phyloP scores from a whole-genome alignment of 2,797 vertebrate species.

The Sebastes trivittatus region DNA sequence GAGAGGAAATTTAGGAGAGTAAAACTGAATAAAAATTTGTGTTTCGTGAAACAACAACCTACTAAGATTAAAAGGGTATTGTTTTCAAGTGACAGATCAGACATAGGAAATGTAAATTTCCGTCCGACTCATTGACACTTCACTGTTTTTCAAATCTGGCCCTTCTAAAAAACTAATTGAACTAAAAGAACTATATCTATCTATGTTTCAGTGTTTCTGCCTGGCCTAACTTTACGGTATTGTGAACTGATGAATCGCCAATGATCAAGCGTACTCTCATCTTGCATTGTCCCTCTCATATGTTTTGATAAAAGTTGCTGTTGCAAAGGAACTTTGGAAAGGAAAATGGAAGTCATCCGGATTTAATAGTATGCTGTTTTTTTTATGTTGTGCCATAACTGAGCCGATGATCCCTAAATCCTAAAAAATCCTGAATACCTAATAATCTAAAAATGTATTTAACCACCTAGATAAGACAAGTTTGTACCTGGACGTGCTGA shows the following conservation, averaged over 20 bases:
- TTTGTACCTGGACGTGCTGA: background rate
- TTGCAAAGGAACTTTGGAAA: background rate
- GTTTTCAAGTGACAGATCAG: background rate
- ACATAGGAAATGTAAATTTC: background rate
- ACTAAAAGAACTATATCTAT: background rate
- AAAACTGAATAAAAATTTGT: background rate
- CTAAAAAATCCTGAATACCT: background rate
- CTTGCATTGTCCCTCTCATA: background rate
- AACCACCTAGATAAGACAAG: background rate
- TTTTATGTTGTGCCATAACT: background rate
- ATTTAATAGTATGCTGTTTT: fast-evolving
- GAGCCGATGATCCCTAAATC: background rate
- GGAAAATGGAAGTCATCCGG: background rate
- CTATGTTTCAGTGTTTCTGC: background rate
- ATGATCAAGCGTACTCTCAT: background rate
- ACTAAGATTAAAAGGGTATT: fast-evolving
- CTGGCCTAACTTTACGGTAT: background rate
- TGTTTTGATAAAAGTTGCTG: background rate
- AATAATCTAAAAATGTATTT: background rate
- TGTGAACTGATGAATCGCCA: background rate
- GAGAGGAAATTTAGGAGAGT: background rate
- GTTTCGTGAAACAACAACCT: background rate
- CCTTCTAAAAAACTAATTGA: no score
- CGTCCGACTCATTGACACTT: no score
- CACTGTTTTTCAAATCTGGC: fast-evolving